Conservation (phyloP, 37 sponge, comb jelly and placozoan genomes). For the Amphimedon queenslandica region DNA sequence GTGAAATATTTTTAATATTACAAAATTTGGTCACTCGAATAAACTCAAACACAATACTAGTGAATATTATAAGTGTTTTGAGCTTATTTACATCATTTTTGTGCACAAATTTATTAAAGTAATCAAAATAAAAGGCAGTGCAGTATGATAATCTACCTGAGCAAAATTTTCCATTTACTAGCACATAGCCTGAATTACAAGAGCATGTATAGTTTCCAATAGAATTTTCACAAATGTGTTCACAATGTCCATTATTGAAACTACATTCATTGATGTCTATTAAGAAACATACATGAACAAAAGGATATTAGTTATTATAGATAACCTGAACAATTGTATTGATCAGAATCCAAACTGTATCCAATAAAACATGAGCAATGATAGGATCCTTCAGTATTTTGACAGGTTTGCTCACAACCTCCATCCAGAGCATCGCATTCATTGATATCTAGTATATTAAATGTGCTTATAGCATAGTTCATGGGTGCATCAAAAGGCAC, state of each 20-base stretch:
- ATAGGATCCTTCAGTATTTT: conserved; percentile 30
- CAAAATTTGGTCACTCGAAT: too few relatives aligned
- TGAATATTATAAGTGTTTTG: too few relatives aligned
- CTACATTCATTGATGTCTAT: not conserved
- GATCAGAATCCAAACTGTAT: not conserved
- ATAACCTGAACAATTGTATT: not conserved
- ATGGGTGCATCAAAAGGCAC: too few relatives aligned
- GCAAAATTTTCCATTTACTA: not conserved
- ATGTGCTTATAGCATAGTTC: too few relatives aligned
- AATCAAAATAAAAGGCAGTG: too few relatives aligned
- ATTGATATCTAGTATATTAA: conserved; percentile 54
- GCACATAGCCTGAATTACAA: conserved; percentile 10
- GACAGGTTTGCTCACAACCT: conserved; percentile 37
- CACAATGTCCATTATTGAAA: not conserved
- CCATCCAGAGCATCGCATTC: conserved; percentile 27
- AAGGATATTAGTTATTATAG: too few relatives aligned
- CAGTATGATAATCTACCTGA: too few relatives aligned
- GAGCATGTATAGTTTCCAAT: conserved; percentile 19
- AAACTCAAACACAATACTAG: too few relatives aligned
- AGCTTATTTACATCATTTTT: too few relatives aligned
- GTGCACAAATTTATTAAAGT: too few relatives aligned
- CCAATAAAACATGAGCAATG: not conserved
- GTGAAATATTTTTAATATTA: too few relatives aligned
- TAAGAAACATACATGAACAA: conserved; percentile 17
- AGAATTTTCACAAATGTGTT: conserved; percentile 10